A percentile compares a stretch with the other conserved stretches of the same genome.
Evolutionary conservation across 2,888 invertebrate genomes (phyloP).

Genomic region (Anagyrus pseudococci): DNA sequence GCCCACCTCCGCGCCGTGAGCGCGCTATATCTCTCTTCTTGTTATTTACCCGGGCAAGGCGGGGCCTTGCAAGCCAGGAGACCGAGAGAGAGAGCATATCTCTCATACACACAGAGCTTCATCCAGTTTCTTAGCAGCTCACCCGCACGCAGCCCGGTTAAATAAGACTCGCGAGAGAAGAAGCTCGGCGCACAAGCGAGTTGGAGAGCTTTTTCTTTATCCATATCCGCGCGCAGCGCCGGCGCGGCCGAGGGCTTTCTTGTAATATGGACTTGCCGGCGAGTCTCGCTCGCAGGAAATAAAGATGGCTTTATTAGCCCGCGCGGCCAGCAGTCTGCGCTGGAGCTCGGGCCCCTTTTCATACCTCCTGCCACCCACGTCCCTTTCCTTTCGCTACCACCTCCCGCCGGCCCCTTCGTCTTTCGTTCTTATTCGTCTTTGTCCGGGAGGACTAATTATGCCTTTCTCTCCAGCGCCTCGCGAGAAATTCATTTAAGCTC

Average conservation of each 20-base stretch:
- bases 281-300: not conserved
- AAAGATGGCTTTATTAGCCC: conserved; percentile 4
- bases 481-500: too few relatives aligned
- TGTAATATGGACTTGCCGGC: not conserved
- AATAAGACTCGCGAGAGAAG: conserved; percentile 43
- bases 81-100: conserved; percentile 46
- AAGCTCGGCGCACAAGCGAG: not conserved
- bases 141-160: too few relatives aligned
- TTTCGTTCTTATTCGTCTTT: too few relatives aligned
- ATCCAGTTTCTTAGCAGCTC: too few relatives aligned
- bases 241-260: not conserved
- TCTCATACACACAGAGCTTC: too few relatives aligned
- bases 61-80: too few relatives aligned
- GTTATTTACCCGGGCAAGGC: conserved; percentile 54
- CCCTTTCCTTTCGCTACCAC: too few relatives aligned
- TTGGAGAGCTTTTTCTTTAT: not conserved
- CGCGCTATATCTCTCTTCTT: conserved; percentile 55
- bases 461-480: too few relatives aligned
- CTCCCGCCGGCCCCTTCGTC: too few relatives aligned
- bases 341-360: conserved; percentile 32
- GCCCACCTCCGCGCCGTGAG: conserved; percentile 42
- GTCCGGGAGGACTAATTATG: too few relatives aligned
- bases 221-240: not conserved
- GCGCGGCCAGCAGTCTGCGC: not conserved
- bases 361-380: not conserved